Conservation (phyloP, 2,113 vertebrate genomes). For the Cryptotis parvus region DNA sequence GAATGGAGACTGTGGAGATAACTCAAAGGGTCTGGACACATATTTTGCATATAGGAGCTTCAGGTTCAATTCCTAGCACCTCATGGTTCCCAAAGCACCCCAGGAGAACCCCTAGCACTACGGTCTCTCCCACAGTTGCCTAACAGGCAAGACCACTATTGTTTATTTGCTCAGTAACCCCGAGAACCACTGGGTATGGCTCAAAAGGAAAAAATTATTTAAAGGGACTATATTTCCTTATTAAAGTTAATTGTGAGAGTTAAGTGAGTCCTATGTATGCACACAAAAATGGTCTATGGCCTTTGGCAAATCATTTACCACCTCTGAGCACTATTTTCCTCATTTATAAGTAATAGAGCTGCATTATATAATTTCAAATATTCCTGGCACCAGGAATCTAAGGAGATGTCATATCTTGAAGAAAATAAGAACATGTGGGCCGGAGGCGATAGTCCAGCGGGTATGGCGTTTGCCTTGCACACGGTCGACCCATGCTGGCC, state of each 20-base stretch:
- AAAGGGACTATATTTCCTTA: background rate
- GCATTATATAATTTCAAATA: constrained; percentile 9
- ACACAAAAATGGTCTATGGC: background rate
- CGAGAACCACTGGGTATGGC: too few species aligned
- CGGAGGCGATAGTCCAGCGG: background rate
- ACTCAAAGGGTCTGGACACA: too few species aligned
- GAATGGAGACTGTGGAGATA: background rate
- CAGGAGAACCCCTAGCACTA: too few species aligned
- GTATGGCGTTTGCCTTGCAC: too few species aligned
- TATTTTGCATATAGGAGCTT: too few species aligned
- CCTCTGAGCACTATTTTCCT: constrained; percentile 8
- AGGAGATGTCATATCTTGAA: background rate
- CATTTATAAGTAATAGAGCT: background rate
- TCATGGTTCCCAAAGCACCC: too few species aligned
- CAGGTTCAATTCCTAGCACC: too few species aligned
- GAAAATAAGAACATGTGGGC: constrained; percentile 44
- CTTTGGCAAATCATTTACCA: constrained; percentile 16
- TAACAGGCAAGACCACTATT: too few species aligned
- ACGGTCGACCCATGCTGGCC: too few species aligned
- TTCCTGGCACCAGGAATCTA: constrained; percentile 1
- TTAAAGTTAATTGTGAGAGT: background rate
- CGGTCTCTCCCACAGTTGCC: too few species aligned
- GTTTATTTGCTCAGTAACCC: too few species aligned
- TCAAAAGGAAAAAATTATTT: too few species aligned
- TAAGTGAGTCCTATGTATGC: background rate